Conservation (phyloP, 2,113 vertebrate species). For the Silurus glanis region DNA sequence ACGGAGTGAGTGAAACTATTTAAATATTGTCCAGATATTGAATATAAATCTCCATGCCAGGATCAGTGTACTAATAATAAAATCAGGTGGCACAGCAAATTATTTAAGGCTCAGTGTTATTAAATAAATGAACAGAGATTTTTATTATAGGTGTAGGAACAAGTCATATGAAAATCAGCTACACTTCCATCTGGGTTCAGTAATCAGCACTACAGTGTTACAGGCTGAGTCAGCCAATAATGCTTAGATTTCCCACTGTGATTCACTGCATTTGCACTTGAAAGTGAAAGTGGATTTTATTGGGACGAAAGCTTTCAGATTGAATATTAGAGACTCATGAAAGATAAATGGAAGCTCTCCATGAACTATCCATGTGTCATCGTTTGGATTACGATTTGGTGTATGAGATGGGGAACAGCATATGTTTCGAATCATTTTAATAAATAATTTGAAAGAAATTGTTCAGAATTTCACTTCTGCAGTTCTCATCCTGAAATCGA, state of each 20-base stretch:
- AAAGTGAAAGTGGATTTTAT: not conserved
- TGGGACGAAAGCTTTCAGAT: not conserved
- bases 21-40: not conserved
- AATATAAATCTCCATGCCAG: slow-evolving; percentile 6
- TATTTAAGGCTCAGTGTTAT: not conserved
- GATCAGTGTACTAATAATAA: not conserved
- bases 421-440: not conserved
- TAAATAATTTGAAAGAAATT: not conserved
- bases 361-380: slow-evolving; percentile 15
- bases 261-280: not conserved
- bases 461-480: not conserved
- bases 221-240: not conserved
- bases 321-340: not conserved
- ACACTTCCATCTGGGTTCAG: not conserved
- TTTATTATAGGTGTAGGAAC: not conserved
- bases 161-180: not conserved
- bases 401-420: not conserved
- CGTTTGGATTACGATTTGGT: slow-evolving; percentile 2
- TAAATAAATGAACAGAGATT: not conserved
- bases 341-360: not conserved
- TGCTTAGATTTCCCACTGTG: not conserved
- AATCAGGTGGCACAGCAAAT: not conserved
- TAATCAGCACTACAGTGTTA: not conserved
- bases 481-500: not conserved
- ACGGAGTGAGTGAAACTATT: not conserved